These are phyloP conservation scores for Platycheirus rosarum DNA, from an alignment of 2,888 invertebrate species.

Conservation along the genomic window DNA sequence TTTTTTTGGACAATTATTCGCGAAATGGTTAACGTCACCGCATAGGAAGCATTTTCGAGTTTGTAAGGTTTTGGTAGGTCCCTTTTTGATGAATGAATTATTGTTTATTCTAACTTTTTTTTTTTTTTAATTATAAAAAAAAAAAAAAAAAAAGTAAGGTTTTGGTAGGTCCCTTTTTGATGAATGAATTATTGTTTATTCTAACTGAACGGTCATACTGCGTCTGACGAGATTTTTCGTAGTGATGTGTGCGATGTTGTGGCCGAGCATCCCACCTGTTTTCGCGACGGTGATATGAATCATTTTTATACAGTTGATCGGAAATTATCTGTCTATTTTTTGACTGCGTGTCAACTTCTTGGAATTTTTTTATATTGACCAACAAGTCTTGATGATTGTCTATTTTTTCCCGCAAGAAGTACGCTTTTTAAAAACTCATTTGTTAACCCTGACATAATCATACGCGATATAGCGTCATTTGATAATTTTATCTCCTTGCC, in stretches of 20 bases:
- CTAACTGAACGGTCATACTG: no score
- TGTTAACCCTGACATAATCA: neutral
- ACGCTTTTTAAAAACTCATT: neutral
- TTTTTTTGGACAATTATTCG: neutral
- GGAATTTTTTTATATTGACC: neutral
- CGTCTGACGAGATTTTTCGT: neutral
- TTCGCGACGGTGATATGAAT: neutral
- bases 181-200: neutral
- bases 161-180: neutral
- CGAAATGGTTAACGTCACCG: neutral
- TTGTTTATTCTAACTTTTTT: neutral
- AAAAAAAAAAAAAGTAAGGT: no score
- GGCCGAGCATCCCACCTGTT: neutral
- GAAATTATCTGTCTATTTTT: slow-evolving; percentile 1
- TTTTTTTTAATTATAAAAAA: no score
- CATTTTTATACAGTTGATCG: neutral
- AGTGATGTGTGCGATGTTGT: neutral
- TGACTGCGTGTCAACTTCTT: neutral
- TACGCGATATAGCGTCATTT: neutral
- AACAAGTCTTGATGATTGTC: neutral
- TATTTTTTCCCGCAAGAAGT: neutral
- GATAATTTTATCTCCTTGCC: slow-evolving; percentile 5
- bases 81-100: neutral
- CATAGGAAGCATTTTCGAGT: neutral
- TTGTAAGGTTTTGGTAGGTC: neutral